Conservation (phyloP, 2,888 invertebrate genomes). For the Gastrophysa polygoni region DNA sequence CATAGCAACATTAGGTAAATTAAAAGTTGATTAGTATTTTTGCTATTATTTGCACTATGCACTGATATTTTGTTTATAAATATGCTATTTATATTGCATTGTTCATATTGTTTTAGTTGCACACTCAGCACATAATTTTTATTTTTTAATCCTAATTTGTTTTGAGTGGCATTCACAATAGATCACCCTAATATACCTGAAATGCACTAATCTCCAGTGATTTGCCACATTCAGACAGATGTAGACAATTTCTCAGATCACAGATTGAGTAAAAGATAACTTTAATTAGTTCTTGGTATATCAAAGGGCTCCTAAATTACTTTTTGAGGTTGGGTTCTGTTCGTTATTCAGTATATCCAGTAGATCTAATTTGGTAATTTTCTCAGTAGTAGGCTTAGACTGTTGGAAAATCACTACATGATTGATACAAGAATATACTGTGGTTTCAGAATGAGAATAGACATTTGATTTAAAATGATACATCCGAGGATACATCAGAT, state of each 20-base stretch:
- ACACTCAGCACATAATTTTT: background rate
- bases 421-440: too few species aligned
- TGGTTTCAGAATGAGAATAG: too few species aligned
- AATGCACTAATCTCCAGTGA: background rate
- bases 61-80: background rate
- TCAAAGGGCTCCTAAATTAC: conserved; percentile 45
- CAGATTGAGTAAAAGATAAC: conserved; percentile 32
- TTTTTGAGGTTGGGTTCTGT: conserved; percentile 41
- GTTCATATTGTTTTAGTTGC: background rate
- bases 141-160: background rate
- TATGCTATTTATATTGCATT: conserved; percentile 9
- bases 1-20: conserved; percentile 59
- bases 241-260: conserved; percentile 20
- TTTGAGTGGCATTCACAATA: too few species aligned
- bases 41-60: conserved; percentile 30
- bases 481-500: too few species aligned
- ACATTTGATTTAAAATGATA: too few species aligned
- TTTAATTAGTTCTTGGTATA: conserved; percentile 43
- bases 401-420: background rate
- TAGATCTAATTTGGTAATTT: conserved; percentile 36
- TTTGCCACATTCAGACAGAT: background rate
- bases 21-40: conserved; percentile 40
- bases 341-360: conserved; percentile 35
- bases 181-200: background rate
- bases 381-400: conserved; percentile 14